Conservation (phyloP, 1,140 invertebrate genomes). For the Bombus pascuorum region DNA sequence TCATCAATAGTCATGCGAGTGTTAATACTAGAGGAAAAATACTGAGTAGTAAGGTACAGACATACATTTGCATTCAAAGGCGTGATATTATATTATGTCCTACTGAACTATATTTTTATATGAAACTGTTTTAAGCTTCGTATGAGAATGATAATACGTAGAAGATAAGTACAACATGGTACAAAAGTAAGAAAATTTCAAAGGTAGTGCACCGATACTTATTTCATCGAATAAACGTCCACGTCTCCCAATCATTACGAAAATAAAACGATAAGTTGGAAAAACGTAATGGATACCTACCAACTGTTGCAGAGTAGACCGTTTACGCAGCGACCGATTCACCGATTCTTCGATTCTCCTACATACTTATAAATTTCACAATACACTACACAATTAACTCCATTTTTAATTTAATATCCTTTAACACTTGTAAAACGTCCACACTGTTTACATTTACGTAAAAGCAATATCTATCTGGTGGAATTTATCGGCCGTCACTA, state of each 20-base stretch:
- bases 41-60: too few relatives aligned
- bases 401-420: neutral
- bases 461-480: neutral
- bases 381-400: neutral
- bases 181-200: neutral
- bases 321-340: neutral
- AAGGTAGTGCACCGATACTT: neutral
- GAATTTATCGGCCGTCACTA: too few relatives aligned
- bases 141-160: neutral
- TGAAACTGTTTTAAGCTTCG: neutral
- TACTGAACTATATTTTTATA: neutral
- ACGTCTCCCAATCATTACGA: conserved; percentile 9
- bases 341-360: neutral
- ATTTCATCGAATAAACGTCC: conserved; percentile 4
- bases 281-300: neutral
- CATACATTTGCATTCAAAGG: neutral
- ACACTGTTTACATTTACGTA: neutral
- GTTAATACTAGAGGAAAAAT: too few relatives aligned
- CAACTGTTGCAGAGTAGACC: neutral
- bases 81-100: neutral
- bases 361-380: neutral
- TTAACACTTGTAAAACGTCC: neutral
- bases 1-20: too few relatives aligned
- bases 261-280: neutral
- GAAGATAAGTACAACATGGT: neutral